A percentile compares a stretch with the other conserved stretches of the same genome.
Evolutionary conservation across 2,797 vertebrate genomes (phyloP).

Genomic region (Anguilla marmorata): DNA sequence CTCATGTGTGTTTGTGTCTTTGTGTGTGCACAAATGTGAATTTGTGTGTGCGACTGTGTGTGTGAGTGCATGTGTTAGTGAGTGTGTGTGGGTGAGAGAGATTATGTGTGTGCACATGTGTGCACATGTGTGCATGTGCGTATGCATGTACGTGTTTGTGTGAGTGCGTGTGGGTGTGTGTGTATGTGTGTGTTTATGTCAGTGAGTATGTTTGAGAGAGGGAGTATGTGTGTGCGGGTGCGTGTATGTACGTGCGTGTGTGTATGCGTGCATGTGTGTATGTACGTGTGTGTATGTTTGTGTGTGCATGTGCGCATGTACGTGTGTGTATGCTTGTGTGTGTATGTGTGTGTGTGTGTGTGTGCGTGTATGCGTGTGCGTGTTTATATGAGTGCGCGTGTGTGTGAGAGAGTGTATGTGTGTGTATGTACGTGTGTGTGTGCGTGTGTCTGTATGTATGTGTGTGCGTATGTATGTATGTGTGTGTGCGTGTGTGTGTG

Average conservation of each 20-base stretch:
- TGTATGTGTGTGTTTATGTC: no score
- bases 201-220: no score
- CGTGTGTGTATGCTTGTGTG: constrained; percentile 22
- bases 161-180: background rate
- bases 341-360: constrained; percentile 26
- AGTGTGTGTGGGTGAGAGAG: background rate
- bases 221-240: background rate
- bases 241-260: constrained; percentile 33
- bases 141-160: constrained; percentile 22
- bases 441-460: no score
- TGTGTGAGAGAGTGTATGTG: constrained; percentile 16
- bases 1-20: background rate
- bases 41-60: background rate
- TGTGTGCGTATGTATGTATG: background rate
- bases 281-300: background rate
- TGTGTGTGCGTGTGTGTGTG: constrained; percentile 19
- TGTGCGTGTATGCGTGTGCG: constrained; percentile 20
- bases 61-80: background rate
- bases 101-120: background rate
- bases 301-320: background rate
- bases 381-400: constrained; percentile 11
- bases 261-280: background rate
- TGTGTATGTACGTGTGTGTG: background rate
- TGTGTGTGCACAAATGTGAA: background rate
- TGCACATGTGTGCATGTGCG: background rate